Conservation (phyloP, 2,888 invertebrate genomes). For the Harpalus rufipes region DNA sequence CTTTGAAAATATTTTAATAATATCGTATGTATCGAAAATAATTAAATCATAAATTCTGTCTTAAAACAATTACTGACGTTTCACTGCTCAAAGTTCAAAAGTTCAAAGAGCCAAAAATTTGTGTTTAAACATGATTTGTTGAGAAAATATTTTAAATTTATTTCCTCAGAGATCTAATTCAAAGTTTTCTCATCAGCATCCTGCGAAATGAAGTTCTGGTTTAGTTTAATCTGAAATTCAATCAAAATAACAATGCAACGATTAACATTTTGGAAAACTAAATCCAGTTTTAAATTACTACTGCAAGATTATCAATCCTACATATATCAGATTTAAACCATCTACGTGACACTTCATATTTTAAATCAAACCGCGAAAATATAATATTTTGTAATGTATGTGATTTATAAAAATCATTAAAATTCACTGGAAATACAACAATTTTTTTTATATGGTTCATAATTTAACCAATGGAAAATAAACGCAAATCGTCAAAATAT, state of each 20-base stretch:
- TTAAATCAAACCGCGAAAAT: conserved; percentile 17
- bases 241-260: conserved; percentile 47
- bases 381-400: conserved; percentile 7
- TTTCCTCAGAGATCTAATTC: conserved; percentile 28
- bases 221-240: conserved; percentile 46
- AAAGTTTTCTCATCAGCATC: conserved; percentile 49
- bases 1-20: no score
- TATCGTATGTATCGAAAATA: no score
- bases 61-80: no score
- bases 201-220: conserved; percentile 8
- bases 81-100: no score
- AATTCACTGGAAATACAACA: no score
- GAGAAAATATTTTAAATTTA: conserved; percentile 25
- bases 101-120: background rate
- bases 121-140: conserved; percentile 1
- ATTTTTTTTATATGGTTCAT: no score
- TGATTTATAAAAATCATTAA: no score
- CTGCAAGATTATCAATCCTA: background rate
- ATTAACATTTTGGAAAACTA: conserved; percentile 52
- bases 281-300: conserved; percentile 32
- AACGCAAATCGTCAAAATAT: no score
- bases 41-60: no score
- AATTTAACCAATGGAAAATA: no score
- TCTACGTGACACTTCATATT: conserved; percentile 24
- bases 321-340: background rate